These are phyloP conservation scores for Calonectris borealis DNA, from an alignment of 2,113 vertebrate species.

Conservation along the genomic window DNA sequence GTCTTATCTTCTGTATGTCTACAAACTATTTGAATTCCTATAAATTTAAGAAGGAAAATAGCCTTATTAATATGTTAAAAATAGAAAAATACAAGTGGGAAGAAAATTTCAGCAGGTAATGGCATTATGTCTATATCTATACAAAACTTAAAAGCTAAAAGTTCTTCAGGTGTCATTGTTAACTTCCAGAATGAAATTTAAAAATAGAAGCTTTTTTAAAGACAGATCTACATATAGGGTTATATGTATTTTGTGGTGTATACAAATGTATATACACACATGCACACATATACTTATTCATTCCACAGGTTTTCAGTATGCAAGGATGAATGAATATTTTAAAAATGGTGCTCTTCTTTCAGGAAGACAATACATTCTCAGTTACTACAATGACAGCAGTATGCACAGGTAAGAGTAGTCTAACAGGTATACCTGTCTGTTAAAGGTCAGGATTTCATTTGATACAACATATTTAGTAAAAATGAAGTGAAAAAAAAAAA, in stretches of 20 bases:
- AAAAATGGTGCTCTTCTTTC: neutral
- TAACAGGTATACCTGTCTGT: neutral
- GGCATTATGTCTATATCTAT: neutral
- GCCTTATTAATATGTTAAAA: neutral
- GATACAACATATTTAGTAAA: neutral
- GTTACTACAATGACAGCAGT: neutral
- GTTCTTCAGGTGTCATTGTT: neutral
- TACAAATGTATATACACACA: too few relatives aligned
- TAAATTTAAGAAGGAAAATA: neutral
- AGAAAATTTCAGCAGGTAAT: neutral
- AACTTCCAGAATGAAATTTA: neutral
- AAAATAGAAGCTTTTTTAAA: neutral
- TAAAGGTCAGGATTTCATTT: neutral
- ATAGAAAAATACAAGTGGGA: neutral
- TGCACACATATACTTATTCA: neutral
- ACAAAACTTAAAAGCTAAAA: neutral
- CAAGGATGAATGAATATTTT: neutral
- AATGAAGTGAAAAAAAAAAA: neutral
- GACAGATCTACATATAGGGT: fast-evolving
- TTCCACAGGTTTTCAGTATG: neutral
- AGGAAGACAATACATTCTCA: neutral
- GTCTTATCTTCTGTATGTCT: neutral
- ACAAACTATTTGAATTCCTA: neutral
- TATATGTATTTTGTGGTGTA: neutral
- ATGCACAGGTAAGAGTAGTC: neutral